Evolutionary conservation across 2,888 invertebrate genomes (phyloP), one percentile per base, ranked within the genome.

Genomic region (Platycheirus albimanus): DNA sequence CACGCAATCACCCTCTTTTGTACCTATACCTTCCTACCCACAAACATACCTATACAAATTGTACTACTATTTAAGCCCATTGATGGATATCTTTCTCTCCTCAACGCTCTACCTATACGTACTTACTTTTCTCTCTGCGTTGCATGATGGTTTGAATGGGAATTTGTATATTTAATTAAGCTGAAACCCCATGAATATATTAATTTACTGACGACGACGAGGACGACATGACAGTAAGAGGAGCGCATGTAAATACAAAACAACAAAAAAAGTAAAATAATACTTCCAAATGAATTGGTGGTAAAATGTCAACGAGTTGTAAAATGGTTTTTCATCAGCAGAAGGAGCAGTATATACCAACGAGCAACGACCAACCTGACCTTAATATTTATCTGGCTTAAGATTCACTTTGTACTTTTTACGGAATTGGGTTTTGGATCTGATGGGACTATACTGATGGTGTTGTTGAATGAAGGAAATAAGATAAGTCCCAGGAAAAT

Each of bases 161-260:
- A 83, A 83, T 83, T 83, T 66, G 83, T 83, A 78, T 78, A 78
- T 83, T 83, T 83, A 83, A 83, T 83, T 83, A 83, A 83, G 83
- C 83, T 69, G 83, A 69, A 74, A 72, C 76, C 77, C 49, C 71
- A 77, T 83, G 83, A 81, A 83, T 83, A 83, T 74, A 72, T 83
- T 83, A 78, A 78, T 78, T 83, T 69, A 64, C 38, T 15, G 61
- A 63, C 66, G 5, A 28, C 7, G 11, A 51, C 1, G 19, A 47
- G n/a, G n/a, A n/a, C n/a, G n/a, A n/a, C n/a, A n/a, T 13, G 47
- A 47, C 45, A 20, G 47, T 7, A 30, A 47, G 47, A 28, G 11
- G 36, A 61, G 41, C 20, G 20, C 13, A 24, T 1, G 10, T 43
- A 8, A 43, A n/a, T 45, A 19, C 61, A 45, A 45, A 43, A 19